phyloP scores from a whole-genome alignment of 1,140 invertebrate genomes.

The Zelostemma sp. region DNA sequence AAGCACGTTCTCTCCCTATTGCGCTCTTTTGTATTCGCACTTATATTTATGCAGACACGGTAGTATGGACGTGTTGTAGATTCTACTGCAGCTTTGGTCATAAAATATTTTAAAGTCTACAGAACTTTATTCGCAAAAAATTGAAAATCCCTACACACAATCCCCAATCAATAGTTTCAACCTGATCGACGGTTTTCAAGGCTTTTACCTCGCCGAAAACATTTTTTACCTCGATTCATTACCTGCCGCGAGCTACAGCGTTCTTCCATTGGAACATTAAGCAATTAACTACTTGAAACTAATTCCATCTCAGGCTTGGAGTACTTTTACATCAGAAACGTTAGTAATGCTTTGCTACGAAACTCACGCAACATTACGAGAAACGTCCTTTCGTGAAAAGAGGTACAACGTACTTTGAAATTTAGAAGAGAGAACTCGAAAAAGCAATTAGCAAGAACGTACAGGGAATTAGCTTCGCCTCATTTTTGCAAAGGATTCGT shows the following conservation, averaged over 20 bases:
- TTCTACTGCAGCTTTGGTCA: constrained; percentile 13
- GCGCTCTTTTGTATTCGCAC: constrained; percentile 26
- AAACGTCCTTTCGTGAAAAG: no score
- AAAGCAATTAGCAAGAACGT: constrained; percentile 45
- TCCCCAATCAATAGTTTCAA: constrained; percentile 3
- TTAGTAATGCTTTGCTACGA: constrained; percentile 45
- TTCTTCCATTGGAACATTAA: no score
- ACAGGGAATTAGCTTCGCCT: constrained; percentile 41
- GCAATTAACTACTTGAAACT: no score
- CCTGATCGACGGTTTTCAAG: no score
- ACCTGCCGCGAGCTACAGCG: no score
- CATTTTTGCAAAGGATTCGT: constrained; percentile 42
- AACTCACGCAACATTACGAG: constrained; percentile 41
- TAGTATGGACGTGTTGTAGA: constrained; percentile 35
- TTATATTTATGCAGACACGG: constrained; percentile 34
- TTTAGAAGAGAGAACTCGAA: constrained; percentile 38
- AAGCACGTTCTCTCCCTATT: constrained; percentile 34
- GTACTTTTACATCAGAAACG: constrained; percentile 30
- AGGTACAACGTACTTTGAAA: constrained; percentile 43
- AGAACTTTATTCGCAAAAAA: constrained; percentile 10
- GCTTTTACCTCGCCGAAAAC: no score
- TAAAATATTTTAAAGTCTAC: constrained; percentile 6
- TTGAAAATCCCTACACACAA: constrained; percentile 8
- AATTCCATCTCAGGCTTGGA: no score
- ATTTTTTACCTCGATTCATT: no score